These are phyloP conservation scores for Meteorus colon DNA, from an alignment of 2,888 invertebrate genomes.

Conservation along the genomic window DNA sequence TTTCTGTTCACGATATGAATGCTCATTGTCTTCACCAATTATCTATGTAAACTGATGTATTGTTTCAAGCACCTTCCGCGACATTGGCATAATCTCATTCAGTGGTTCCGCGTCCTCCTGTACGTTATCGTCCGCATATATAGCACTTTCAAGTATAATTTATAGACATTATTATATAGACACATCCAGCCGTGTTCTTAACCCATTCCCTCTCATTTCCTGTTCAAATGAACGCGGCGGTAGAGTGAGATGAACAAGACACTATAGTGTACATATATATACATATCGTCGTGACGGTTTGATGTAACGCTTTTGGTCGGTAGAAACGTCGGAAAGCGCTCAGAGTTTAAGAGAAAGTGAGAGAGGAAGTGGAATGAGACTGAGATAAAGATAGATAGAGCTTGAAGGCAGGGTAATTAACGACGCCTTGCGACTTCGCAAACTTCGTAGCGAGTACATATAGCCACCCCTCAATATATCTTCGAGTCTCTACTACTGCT, in stretches of 20 bases:
- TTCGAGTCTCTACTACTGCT: constrained; percentile 29
- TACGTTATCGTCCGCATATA: background rate
- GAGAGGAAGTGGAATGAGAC: constrained; percentile 25
- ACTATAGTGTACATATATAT: constrained; percentile 16
- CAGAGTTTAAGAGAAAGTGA: constrained; percentile 30
- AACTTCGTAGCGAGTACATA: constrained; percentile 56
- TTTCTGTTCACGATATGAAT: too few relatives aligned
- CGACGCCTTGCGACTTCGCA: constrained; percentile 56
- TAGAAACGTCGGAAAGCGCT: constrained; percentile 29
- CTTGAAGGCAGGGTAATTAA: constrained; percentile 54
- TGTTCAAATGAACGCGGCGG: constrained; percentile 6
- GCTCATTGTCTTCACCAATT: background rate
- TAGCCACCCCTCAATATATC: constrained; percentile 48
- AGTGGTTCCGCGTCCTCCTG: background rate
- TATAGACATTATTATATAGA: constrained; percentile 13
- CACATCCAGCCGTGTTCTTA: background rate
- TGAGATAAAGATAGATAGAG: constrained; percentile 37
- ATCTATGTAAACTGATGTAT: background rate
- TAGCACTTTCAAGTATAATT: constrained; percentile 10
- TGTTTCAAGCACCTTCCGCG: background rate
- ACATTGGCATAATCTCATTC: constrained; percentile 26
- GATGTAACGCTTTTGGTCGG: constrained; percentile 52
- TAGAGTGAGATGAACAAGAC: background rate
- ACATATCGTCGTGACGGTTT: constrained; percentile 39
- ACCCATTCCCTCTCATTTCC: constrained; percentile 7